Evolutionary conservation across 2,113 vertebrate species (phyloP).

Genomic region (Eretmochelys imbricata): DNA sequence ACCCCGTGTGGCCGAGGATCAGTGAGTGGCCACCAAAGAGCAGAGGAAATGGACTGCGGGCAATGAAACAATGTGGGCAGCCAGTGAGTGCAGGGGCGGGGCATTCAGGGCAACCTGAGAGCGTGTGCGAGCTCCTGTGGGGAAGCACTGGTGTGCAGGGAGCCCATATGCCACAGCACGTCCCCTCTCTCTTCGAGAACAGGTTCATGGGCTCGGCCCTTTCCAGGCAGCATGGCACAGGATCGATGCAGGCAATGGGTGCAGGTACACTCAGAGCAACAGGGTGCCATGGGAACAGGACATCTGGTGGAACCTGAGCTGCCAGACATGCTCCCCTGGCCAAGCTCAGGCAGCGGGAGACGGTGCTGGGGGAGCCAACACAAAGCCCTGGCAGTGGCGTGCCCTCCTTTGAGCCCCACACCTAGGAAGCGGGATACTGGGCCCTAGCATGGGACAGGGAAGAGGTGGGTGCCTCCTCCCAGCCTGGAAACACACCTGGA

Average conservation of each 20-base stretch:
- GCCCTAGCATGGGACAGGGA: neutral
- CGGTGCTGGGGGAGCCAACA: rapidly evolving
- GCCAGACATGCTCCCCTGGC: neutral
- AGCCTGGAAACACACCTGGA: slow-evolving; percentile 85
- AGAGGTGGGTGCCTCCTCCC: too few species aligned
- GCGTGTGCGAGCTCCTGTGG: too few species aligned
- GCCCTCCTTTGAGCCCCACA: neutral
- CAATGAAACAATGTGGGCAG: too few species aligned
- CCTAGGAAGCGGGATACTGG: rapidly evolving
- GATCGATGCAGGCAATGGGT: neutral
- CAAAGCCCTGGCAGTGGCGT: neutral
- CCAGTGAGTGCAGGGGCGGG: too few species aligned
- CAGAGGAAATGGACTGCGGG: neutral
- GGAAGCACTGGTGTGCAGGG: too few species aligned
- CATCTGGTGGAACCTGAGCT: neutral
- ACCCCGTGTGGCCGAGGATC: neutral
- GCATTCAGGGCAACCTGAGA: neutral
- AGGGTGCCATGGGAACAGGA: neutral
- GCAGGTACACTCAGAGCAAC: neutral
- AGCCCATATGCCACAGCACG: too few species aligned
- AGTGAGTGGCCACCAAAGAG: neutral
- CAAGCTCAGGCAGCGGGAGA: neutral
- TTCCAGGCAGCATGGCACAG: neutral
- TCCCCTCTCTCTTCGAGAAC: neutral
- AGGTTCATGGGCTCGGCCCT: neutral